These are phyloP conservation scores for Nymphalis c-album DNA, from an alignment of 2,888 invertebrate genomes.

Conservation along the genomic window DNA sequence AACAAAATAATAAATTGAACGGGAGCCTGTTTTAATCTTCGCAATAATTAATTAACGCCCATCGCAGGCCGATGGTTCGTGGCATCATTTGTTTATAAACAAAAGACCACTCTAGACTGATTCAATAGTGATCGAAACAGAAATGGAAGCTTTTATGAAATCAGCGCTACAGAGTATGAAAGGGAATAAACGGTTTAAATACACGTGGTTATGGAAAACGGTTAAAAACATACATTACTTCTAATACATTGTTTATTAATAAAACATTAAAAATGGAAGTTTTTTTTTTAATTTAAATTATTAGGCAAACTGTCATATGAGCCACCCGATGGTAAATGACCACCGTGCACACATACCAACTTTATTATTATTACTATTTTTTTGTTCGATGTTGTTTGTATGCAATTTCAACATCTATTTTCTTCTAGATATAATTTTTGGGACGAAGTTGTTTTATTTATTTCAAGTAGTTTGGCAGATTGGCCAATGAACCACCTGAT, in stretches of 20 bases:
- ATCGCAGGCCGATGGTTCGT: constrained; percentile 34
- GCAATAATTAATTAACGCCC: constrained; percentile 42
- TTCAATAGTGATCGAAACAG: constrained; percentile 27
- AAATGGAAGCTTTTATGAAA: constrained; percentile 16
- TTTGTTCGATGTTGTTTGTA: no score
- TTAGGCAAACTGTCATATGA: no score
- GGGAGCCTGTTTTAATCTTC: constrained; percentile 24
- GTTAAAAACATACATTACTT: neutral
- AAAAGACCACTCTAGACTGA: constrained; percentile 37
- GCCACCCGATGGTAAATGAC: no score
- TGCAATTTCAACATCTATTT: no score
- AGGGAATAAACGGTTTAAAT: constrained; percentile 7
- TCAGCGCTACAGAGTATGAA: constrained; percentile 10
- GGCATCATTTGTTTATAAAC: constrained; percentile 41
- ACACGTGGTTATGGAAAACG: neutral
- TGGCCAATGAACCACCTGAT: no score
- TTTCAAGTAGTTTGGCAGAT: no score
- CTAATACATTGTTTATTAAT: neutral
- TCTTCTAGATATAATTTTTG: no score
- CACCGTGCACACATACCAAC: no score
- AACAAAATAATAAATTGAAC: constrained; percentile 16
- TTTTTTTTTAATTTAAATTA: no score
- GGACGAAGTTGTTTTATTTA: no score
- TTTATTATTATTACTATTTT: no score
- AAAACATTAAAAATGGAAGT: no score